phyloP scores from a whole-genome alignment of 2,113 vertebrate genomes.

The Atherinomorus stipes region DNA sequence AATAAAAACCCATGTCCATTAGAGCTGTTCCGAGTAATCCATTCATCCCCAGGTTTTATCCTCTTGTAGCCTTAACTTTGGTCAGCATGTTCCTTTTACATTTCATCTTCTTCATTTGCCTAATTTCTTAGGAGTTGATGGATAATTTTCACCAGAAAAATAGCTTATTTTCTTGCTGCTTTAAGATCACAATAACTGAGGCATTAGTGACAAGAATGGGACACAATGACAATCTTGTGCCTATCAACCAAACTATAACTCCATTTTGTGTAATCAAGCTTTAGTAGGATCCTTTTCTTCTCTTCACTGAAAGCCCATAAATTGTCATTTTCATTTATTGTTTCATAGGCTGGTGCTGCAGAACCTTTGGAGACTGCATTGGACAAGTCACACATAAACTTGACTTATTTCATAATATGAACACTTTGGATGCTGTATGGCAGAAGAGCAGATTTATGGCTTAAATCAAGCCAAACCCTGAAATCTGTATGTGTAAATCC shows the following conservation, averaged over 20 bases:
- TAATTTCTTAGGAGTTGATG: neutral
- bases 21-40: neutral
- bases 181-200: neutral
- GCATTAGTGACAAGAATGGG: neutral
- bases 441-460: conserved; percentile 13
- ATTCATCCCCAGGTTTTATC: neutral
- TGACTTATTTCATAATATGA: conserved; percentile 50
- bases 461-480: neutral
- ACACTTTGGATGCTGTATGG: neutral
- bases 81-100: neutral
- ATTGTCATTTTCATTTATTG: conserved; percentile 35
- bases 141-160: conserved; percentile 1
- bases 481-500: conserved; percentile 23
- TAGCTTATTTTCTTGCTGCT: neutral
- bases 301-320: neutral
- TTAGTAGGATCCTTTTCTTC: neutral
- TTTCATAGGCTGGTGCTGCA: conserved; percentile 21
- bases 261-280: neutral
- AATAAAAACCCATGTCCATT: neutral
- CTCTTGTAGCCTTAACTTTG: conserved; percentile 3
- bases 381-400: conserved; percentile 17
- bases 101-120: neutral
- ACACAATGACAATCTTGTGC: neutral
- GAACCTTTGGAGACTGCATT: conserved; percentile 28
- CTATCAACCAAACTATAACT: neutral